Percentiles rank a stretch among this genome's conserved stretches.
Evolutionary conservation across 2,888 invertebrate genomes (phyloP).

Genomic region (Eupithecia subfuscata): DNA sequence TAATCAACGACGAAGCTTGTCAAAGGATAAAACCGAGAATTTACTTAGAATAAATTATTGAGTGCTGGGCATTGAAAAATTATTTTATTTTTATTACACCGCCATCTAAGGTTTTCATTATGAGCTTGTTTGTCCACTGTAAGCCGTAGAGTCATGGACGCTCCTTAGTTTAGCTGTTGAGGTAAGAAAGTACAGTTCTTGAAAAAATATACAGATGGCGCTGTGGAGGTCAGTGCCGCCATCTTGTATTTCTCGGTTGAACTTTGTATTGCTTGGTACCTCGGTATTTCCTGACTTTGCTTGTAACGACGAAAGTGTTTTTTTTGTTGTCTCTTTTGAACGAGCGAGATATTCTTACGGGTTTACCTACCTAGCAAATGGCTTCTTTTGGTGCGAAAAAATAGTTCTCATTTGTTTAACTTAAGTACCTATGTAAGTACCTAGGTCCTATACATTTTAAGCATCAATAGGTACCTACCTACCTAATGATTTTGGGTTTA

Average conservation of each 20-base stretch:
- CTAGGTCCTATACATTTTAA: no score
- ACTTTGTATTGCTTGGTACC: not conserved
- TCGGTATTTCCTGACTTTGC: not conserved
- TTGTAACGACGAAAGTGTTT: not conserved
- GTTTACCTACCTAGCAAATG: not conserved
- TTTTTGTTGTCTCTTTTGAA: not conserved
- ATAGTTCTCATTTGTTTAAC: not conserved
- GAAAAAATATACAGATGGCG: constrained; percentile 12
- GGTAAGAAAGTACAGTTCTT: not conserved
- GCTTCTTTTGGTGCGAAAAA: not conserved
- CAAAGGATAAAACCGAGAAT: constrained; percentile 27
- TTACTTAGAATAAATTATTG: constrained; percentile 12
- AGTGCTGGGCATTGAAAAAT: constrained; percentile 26
- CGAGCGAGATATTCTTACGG: not conserved
- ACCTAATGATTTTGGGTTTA: no score
- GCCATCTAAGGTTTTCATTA: constrained; percentile 13
- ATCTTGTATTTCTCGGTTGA: constrained; percentile 12
- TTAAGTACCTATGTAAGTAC: no score
- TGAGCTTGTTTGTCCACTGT: not conserved
- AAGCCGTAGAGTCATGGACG: not conserved
- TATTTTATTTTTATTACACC: constrained; percentile 8
- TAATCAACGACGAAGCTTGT: constrained; percentile 44
- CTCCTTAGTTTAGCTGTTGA: not conserved
- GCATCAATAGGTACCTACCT: no score
- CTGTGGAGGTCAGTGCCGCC: not conserved